Evolutionary conservation across 2,888 invertebrate species (phyloP), one percentile per base, ranked within the genome.

Genomic region (Melieria picta): DNA sequence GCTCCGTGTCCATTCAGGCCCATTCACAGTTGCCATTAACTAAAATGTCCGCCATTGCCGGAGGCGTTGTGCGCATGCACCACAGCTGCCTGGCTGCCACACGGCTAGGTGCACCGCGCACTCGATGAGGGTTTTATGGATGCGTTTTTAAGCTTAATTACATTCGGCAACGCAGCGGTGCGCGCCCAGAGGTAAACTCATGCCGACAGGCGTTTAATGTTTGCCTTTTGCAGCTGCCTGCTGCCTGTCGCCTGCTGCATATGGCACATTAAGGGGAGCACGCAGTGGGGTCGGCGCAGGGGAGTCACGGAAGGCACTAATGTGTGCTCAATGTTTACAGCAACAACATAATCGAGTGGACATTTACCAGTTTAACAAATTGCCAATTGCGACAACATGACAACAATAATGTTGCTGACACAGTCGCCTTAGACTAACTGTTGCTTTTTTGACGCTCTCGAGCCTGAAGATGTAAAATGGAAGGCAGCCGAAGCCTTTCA

Each of bases 131-230:
- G 58, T 67, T 67, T 67, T 61, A 67, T 67, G 67, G 60, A 67
- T 67, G 67, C 67, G 52, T 67, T 67, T 66, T 67, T 60, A 61
- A 67, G 67, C 67, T 50, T 67, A 67, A 67, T 67, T 67, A 50
- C 67, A 67, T 60, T 67, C 61, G 58, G 67, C 50, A 61, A 67
- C 52, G 30, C 52, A 11, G 16, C 30, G 61, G 42, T 43, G 50
- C 7, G 67, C 67, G 52, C 50, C 42, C 60, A 60, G 6, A 47
- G n/a, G 42, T 48, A 60, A 46, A 57, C 30, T 48, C 13, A 62
- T n/a, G 52, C 45, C 5, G 52, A 16, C 30, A 30, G 30, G 30
- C 30, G 30, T 30, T 30, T 30, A 30, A 30, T 30, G 30, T 30
- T 50, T 52, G 67, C 50, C 30, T 5, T 67, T 67, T 45, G 60